Evolutionary conservation across 1,140 invertebrate species (phyloP).

Genomic region (Phthorimaea operculella): DNA sequence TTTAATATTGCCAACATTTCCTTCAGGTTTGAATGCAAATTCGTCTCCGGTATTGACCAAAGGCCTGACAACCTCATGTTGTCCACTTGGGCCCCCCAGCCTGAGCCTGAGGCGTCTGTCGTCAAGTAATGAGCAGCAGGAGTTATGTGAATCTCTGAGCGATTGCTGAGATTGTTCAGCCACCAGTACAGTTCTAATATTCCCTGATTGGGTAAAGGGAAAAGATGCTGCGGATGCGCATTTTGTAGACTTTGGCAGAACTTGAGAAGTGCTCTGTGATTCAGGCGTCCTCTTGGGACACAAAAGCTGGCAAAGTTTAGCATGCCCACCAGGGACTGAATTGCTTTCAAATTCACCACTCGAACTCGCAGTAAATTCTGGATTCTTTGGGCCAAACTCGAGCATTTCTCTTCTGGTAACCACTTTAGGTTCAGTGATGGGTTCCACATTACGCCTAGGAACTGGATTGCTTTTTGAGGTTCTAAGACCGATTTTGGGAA

Average conservation of each 20-base stretch:
- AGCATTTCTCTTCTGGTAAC: conserved; percentile 9
- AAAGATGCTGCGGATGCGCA: not conserved
- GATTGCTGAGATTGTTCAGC: not conserved
- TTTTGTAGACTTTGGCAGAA: not conserved
- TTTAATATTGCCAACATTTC: conserved; percentile 24
- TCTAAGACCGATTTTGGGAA: conserved; percentile 9
- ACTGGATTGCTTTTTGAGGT: conserved; percentile 8
- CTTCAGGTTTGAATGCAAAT: conserved; percentile 27
- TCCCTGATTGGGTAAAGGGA: not conserved
- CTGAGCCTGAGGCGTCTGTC: conserved; percentile 2
- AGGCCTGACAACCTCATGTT: conserved; percentile 14
- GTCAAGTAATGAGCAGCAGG: not conserved
- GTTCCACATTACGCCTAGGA: conserved; percentile 13
- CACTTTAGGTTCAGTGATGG: conserved; percentile 4
- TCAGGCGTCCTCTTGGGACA: conserved; percentile 58
- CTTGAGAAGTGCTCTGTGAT: conserved; percentile 9
- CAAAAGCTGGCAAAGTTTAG: conserved; percentile 62
- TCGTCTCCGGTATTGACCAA: conserved; percentile 11
- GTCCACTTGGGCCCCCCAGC: not conserved
- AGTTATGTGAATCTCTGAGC: not conserved
- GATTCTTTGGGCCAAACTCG: not conserved
- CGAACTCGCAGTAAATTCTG: not conserved
- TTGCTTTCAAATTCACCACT: conserved; percentile 4
- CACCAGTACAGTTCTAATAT: not conserved
- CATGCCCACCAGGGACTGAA: conserved; percentile 13